Evolutionary conservation across 2,888 invertebrate genomes (phyloP).

Genomic region (Eutolmus rufibarbis): DNA sequence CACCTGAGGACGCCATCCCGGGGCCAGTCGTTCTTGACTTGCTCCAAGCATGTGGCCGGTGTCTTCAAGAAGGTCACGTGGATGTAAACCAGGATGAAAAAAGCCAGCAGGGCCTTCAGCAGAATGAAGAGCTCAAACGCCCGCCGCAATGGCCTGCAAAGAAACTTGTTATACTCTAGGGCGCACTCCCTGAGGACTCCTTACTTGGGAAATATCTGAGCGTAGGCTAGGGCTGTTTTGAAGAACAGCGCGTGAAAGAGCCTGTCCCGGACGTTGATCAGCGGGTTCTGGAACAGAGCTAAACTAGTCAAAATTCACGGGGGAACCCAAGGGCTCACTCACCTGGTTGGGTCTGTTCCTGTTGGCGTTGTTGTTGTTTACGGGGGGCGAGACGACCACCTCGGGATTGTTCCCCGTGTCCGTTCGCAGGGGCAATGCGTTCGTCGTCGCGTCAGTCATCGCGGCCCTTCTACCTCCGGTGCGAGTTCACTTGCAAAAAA

Average conservation of each 20-base stretch:
- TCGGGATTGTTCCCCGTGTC: slow-evolving; percentile 34
- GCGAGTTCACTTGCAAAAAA: not conserved
- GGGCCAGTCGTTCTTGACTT: slow-evolving; percentile 90
- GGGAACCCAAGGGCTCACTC: not conserved
- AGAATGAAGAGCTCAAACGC: slow-evolving; percentile 58
- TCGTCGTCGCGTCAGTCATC: slow-evolving; percentile 48
- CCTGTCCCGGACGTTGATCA: slow-evolving; percentile 87
- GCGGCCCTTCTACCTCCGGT: not conserved
- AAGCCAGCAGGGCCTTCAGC: slow-evolving; percentile 78
- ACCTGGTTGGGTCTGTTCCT: slow-evolving; percentile 25
- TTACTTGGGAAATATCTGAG: slow-evolving; percentile 85
- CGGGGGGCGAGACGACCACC: slow-evolving; percentile 43
- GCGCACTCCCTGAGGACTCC: slow-evolving; percentile 62
- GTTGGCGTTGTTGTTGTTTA: slow-evolving; percentile 24
- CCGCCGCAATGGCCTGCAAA: slow-evolving; percentile 55
- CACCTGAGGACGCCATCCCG: slow-evolving; percentile 84
- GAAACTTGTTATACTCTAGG: not conserved
- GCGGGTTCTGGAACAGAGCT: slow-evolving; percentile 68
- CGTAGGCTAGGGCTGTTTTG: slow-evolving; percentile 90
- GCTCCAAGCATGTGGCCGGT: slow-evolving; percentile 91
- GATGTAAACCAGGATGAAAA: slow-evolving; percentile 92
- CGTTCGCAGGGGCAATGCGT: slow-evolving; percentile 28
- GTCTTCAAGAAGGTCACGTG: slow-evolving; percentile 92
- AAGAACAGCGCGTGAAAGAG: slow-evolving; percentile 95
- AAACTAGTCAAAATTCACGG: not conserved